Conservation (phyloP, 1,140 invertebrate genomes). For the Achroia grisella region DNA sequence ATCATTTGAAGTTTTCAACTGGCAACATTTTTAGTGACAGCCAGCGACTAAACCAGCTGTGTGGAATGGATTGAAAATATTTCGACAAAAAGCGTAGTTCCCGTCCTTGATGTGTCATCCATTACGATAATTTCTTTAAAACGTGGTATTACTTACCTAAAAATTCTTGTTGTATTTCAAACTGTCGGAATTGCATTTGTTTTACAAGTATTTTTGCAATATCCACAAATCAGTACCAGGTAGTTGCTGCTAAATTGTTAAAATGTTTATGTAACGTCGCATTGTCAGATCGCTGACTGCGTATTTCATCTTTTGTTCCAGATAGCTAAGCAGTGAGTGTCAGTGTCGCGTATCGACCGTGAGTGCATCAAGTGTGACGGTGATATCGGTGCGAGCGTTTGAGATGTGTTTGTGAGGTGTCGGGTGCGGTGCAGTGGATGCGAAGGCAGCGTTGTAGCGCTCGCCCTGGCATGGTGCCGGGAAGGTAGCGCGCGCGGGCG, state of each 20-base stretch:
- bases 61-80: slow-evolving; percentile 61
- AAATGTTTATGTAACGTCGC: slow-evolving; percentile 70
- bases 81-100: slow-evolving; percentile 44
- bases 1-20: slow-evolving; percentile 17
- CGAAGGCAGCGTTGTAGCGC: slow-evolving; percentile 50
- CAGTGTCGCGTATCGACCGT: slow-evolving; percentile 7
- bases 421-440: slow-evolving; percentile 39
- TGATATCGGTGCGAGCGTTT: slow-evolving; percentile 14
- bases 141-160: slow-evolving; percentile 38
- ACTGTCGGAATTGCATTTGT: too few species aligned
- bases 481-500: slow-evolving; percentile 70
- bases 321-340: slow-evolving; percentile 40
- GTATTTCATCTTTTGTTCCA: slow-evolving; percentile 63
- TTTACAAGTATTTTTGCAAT: too few species aligned
- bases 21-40: slow-evolving; percentile 61
- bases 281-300: slow-evolving; percentile 53
- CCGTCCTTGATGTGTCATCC: slow-evolving; percentile 70
- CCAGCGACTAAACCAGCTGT: slow-evolving; percentile 68
- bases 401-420: slow-evolving; percentile 46
- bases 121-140: slow-evolving; percentile 53
- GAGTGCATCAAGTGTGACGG: slow-evolving; percentile 25
- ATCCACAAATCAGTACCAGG: slow-evolving; percentile 31
- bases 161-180: slow-evolving; percentile 11
- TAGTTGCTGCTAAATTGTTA: slow-evolving; percentile 28
- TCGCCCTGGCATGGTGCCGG: slow-evolving; percentile 72